Evolutionary conservation across 1,140 invertebrate genomes (phyloP), one percentile per base, ranked within the genome.

Genomic region (Brevipalpus yothersi): DNA sequence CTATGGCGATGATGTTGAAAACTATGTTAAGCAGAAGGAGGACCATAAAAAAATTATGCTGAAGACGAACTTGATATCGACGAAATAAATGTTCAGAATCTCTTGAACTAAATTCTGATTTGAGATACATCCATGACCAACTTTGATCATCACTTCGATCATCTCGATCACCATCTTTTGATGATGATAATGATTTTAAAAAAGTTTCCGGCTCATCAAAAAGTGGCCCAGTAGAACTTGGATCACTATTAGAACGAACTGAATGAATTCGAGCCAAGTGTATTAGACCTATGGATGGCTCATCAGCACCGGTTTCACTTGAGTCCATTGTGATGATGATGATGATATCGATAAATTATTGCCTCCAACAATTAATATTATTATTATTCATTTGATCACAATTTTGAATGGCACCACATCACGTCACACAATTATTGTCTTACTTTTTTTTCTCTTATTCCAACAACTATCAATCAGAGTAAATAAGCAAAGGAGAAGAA

Each of bases 41-140:
- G 49, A 84, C 76, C 55, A 82, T 80, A 41, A 86, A 77, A 64
- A 84, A 81, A 56, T 80, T 80, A 69, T 82, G 79, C 64, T 83
- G 80, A 58, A 86, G 70, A 64, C 82, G 79, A 58, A 80, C 77
- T 61, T 81, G 81, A 67, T 86, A 86, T 58, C 77, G 75, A 61
- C 76, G 72, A 67, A 82, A 86, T 11, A 86, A 41, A 21, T 60
- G 23, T n/a, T 60, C 60, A 41, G 55, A 39, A 47, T 59, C 56
- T 54, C 60, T 61, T 7, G 41, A 15, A 15, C 42, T 58, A 19
- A 63, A 63, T 47, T 63, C 62, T 39, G 42, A 13, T 39, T 54
- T 53, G 5, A 63, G 47, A 53, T 56, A 19, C 8, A 45, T 61
- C 31, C 62, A 54, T n/a, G 43, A 58, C 62, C 62, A 63, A n/a